A percentile compares a stretch with the other conserved stretches of the same genome.
phyloP scores from a whole-genome alignment of 2,113 vertebrate species.

The Lepisosteus osseus region DNA sequence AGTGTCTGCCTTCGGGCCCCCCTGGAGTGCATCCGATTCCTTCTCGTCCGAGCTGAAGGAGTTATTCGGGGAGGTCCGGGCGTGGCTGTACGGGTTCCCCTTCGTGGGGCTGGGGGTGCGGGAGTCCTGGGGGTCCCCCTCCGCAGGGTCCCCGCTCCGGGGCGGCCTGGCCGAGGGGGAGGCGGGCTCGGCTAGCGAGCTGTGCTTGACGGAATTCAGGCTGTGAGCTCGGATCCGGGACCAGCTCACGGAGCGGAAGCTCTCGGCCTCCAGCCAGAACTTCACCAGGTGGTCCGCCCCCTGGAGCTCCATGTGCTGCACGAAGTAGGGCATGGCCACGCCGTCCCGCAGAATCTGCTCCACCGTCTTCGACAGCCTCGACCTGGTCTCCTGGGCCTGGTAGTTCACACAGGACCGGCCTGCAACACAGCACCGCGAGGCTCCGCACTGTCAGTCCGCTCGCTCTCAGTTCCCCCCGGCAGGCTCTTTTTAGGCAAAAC shows the following conservation, averaged over 20 bases:
- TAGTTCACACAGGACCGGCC: conserved; percentile 95
- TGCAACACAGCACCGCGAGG: conserved; percentile 43
- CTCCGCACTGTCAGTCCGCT: too few species aligned
- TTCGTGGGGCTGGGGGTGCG: conserved; percentile 34
- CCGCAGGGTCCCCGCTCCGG: conserved; percentile 18
- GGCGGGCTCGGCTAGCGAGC: conserved; percentile 86
- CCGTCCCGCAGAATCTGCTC: conserved; percentile 86
- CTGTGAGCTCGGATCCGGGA: conserved; percentile 89
- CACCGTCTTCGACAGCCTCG: conserved; percentile 91
- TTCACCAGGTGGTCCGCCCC: conserved; percentile 87
- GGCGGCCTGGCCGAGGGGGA: conserved; percentile 57
- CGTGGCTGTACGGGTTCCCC: conserved; percentile 24
- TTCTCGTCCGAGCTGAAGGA: conserved; percentile 48
- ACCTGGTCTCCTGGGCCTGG: conserved; percentile 87
- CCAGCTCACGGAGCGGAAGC: conserved; percentile 90
- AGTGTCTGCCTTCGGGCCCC: conserved; percentile 48
- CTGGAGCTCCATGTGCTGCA: conserved; percentile 86
- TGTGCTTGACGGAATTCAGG: conserved; percentile 95
- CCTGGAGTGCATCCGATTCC: conserved; percentile 34
- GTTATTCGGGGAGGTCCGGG: conserved; percentile 49
- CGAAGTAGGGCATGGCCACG: conserved; percentile 86
- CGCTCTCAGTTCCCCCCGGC: too few species aligned
- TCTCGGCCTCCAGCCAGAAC: conserved; percentile 94
- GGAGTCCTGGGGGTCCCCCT: neutral
- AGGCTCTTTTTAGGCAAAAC: too few species aligned